A percentile compares a stretch with the other conserved stretches of the same genome.
phyloP scores from a whole-genome alignment of 2,113 vertebrate species.

The Boleophthalmus pectinirostris region DNA sequence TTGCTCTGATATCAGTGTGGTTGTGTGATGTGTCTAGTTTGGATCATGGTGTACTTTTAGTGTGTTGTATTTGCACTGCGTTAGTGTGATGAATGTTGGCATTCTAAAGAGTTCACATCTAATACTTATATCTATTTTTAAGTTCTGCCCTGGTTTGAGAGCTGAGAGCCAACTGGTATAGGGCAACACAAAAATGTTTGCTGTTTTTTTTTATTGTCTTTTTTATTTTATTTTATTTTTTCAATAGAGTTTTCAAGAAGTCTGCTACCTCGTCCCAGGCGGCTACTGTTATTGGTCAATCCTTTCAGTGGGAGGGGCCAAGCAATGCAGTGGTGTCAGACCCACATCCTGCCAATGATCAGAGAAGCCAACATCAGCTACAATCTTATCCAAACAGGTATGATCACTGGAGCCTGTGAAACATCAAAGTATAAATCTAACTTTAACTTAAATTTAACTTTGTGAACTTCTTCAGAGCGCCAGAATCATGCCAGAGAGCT shows the following conservation, averaged over 20 bases:
- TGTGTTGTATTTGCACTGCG: too few species aligned
- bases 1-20: not conserved
- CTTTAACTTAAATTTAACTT: not conserved
- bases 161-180: not conserved
- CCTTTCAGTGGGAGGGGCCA: constrained; percentile 87
- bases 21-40: too few species aligned
- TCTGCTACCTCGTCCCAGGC: constrained; percentile 81
- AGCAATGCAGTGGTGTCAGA: constrained; percentile 88
- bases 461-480: constrained; percentile 74
- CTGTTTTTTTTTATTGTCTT: constrained; percentile 13
- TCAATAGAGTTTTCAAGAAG: constrained; percentile 80
- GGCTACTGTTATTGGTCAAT: constrained; percentile 88
- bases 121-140: not conserved
- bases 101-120: not conserved
- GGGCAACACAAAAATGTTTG: not conserved
- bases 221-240: constrained; percentile 12
- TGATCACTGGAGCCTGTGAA: not conserved
- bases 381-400: constrained; percentile 92
- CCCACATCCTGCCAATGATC: constrained; percentile 88
- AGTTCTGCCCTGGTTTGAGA: not conserved
- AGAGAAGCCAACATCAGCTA: constrained; percentile 89
- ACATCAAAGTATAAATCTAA: not conserved
- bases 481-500: constrained; percentile 88
- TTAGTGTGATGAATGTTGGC: not conserved
- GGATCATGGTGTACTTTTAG: too few species aligned